Evolutionary conservation across 2,797 vertebrate species (phyloP).

Genomic region (Tiaroga cobitis): DNA sequence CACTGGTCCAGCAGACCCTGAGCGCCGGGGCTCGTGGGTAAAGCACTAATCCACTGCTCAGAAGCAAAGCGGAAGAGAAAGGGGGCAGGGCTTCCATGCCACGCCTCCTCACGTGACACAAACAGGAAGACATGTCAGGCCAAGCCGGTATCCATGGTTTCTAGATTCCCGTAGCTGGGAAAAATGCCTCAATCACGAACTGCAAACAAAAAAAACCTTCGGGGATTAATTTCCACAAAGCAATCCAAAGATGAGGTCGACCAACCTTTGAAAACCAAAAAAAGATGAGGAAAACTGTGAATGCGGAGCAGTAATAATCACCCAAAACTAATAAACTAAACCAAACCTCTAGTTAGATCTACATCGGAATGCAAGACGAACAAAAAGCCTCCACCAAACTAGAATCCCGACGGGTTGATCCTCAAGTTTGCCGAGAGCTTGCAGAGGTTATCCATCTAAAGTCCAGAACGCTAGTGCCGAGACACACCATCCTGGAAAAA

Average conservation of each 20-base stretch:
- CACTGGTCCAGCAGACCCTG: slow-evolving; percentile 69
- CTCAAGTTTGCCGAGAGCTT: slow-evolving; percentile 58
- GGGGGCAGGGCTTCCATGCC: slow-evolving; percentile 62
- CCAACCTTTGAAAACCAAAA: slow-evolving; percentile 2
- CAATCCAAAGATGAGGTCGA: slow-evolving; percentile 29
- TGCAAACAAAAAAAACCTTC: slow-evolving; percentile 62
- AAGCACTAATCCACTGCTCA: slow-evolving; percentile 64
- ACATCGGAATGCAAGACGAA: not conserved
- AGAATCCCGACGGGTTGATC: slow-evolving; percentile 10
- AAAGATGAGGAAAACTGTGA: not conserved
- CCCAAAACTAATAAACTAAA: slow-evolving; percentile 1
- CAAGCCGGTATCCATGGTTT: slow-evolving; percentile 77
- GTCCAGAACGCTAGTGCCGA: slow-evolving; percentile 44
- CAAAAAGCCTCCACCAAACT: not conserved
- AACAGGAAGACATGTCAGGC: slow-evolving; percentile 81
- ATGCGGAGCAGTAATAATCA: slow-evolving; percentile 3
- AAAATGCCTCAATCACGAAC: slow-evolving; percentile 30
- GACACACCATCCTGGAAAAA: slow-evolving; percentile 16
- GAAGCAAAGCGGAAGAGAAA: slow-evolving; percentile 52
- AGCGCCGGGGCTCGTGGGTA: slow-evolving; percentile 65
- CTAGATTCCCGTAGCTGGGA: slow-evolving; percentile 68
- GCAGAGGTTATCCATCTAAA: slow-evolving; percentile 66
- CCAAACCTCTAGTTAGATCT: not conserved
- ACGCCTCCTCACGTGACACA: slow-evolving; percentile 76
- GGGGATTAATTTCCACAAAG: slow-evolving; percentile 48